Conservation (phyloP, 2,888 invertebrate species). For the Platycnemis pennipes region DNA sequence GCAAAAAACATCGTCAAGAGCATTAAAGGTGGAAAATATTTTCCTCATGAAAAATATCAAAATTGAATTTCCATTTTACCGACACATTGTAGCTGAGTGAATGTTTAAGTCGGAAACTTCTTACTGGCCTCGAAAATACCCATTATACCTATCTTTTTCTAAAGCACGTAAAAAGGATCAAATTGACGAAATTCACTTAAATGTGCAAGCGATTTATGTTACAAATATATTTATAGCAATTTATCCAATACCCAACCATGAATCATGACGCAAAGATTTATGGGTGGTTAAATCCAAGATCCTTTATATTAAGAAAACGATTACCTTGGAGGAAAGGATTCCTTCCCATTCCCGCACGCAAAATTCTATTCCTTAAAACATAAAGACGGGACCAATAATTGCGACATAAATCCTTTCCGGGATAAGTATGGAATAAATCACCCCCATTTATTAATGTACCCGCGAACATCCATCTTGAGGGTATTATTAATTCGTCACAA, state of each 20-base stretch:
- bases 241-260: not conserved
- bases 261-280: not conserved
- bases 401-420: conserved; percentile 5
- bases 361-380: not conserved
- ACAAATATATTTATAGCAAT: too few species aligned
- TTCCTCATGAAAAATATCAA: too few species aligned
- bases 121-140: too few species aligned
- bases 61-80: too few species aligned
- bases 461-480: not conserved
- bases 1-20: too few species aligned
- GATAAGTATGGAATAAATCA: not conserved
- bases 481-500: conserved; percentile 7
- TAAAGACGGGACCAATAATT: not conserved
- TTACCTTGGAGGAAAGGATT: not conserved
- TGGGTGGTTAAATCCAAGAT: not conserved
- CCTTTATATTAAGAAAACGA: not conserved
- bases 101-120: too few species aligned
- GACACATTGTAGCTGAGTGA: too few species aligned
- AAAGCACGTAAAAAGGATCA: too few species aligned
- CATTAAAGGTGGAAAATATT: too few species aligned
- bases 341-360: not conserved
- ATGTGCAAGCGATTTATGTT: too few species aligned
- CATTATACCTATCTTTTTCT: too few species aligned
- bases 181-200: too few species aligned
- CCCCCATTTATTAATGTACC: conserved; percentile 26